phyloP scores from a whole-genome alignment of 2,888 invertebrate genomes.

The Drosophila sordidula region DNA sequence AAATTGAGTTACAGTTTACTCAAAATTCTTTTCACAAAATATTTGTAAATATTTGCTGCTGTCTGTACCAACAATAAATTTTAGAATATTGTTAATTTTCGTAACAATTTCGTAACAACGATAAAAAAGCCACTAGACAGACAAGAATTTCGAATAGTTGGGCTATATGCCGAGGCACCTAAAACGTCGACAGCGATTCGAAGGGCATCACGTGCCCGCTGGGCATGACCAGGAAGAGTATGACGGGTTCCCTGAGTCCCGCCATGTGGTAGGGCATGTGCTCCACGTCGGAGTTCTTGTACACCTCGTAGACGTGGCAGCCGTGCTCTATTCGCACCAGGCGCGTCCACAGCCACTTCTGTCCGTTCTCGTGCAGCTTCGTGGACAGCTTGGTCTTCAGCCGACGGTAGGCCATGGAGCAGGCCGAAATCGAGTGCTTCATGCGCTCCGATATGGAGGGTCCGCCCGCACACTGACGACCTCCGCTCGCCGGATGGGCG shows the following conservation, averaged over 20 bases:
- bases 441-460: conserved; percentile 26
- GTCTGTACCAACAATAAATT: background rate
- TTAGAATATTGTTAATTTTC: background rate
- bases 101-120: background rate
- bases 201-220: conserved; percentile 77
- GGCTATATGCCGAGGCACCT: background rate
- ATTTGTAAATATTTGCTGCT: background rate
- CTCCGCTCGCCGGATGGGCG: conserved; percentile 41
- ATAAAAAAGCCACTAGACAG: background rate
- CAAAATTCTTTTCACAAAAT: too few species aligned
- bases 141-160: conserved; percentile 2
- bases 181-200: conserved; percentile 51
- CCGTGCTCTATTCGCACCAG: conserved; percentile 61
- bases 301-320: conserved; percentile 76
- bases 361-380: background rate
- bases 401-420: conserved; percentile 66
- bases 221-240: conserved; percentile 74
- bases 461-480: background rate
- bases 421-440: conserved; percentile 61
- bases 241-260: conserved; percentile 39
- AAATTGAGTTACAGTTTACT: too few species aligned
- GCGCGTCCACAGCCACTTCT: conserved; percentile 75
- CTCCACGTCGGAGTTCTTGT: conserved; percentile 50
- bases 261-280: conserved; percentile 30
- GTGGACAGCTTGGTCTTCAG: conserved; percentile 47